phyloP scores from a whole-genome alignment of 2,113 vertebrate species.

The Anolis carolinensis region DNA sequence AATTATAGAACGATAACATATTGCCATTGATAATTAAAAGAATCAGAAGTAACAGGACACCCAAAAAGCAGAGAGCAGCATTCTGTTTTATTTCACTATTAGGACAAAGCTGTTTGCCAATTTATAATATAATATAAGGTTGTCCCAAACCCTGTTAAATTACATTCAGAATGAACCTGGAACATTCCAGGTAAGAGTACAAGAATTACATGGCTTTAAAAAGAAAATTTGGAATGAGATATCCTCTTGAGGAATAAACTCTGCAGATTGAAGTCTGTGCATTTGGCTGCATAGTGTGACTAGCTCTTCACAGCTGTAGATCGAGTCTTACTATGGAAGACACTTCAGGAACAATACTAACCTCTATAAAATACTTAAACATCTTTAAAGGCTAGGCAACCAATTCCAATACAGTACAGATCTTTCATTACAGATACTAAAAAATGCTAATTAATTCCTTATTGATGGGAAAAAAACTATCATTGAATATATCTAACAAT shows the following conservation, averaged over 20 bases:
- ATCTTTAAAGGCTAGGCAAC: not conserved
- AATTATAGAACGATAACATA: slow-evolving; percentile 54
- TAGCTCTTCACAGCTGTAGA: slow-evolving; percentile 22
- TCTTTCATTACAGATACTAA: not conserved
- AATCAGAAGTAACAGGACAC: slow-evolving; percentile 54
- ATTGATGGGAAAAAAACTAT: not conserved
- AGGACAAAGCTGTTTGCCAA: not conserved
- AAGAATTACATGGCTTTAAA: not conserved
- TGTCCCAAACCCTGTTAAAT: not conserved
- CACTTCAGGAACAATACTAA: slow-evolving; percentile 12
- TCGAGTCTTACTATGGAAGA: slow-evolving; percentile 13
- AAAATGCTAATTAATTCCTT: not conserved
- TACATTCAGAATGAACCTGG: not conserved
- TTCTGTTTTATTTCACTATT: slow-evolving; percentile 51
- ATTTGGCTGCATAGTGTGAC: not conserved
- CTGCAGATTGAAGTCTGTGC: slow-evolving; percentile 2
- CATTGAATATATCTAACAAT: not conserved
- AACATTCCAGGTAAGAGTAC: not conserved
- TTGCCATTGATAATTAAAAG: slow-evolving; percentile 64
- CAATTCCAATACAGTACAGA: too few species aligned
- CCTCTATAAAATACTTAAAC: not conserved
- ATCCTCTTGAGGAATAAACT: not conserved
- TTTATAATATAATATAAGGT: not conserved
- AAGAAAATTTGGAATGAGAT: not conserved
- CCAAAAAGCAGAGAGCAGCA: slow-evolving; percentile 54